Evolutionary conservation across 2,888 invertebrate genomes (phyloP), one percentile per base, ranked within the genome.

Genomic region (Lymantria dispar): DNA sequence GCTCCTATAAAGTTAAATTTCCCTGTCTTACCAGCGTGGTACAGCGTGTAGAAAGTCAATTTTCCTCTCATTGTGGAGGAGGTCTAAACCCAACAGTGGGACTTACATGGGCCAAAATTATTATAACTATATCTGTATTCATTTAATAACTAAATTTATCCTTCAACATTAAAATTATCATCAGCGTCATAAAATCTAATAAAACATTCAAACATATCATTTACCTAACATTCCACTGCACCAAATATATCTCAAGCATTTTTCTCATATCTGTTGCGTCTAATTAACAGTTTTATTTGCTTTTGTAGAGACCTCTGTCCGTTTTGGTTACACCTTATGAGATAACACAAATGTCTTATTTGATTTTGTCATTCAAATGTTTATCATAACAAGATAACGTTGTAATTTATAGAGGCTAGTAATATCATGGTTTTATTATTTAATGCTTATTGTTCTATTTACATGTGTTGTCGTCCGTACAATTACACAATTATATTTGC

Each of bases 341-440:
- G 87, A 85, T 88, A 88, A 85, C 79, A 76, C 3, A 69, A 67
- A 63, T 69, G 77, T 77, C 58, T 76, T 88, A 87, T 87, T 88
- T 88, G 81, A 85, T 85, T 81, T 77, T 73, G 71, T 70, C 74
- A 76, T 80, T 76, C 79, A 65, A 67, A 52, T 83, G 85, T 85
- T 85, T 87, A 81, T 74, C 62, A 68, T 52, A 22, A 54, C 65
- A 66, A 69, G 85, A 89, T 89, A 88, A 80, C 69, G 68, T 52
- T 52, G 72, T 85, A 83, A 87, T 87, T 87, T 88, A 86, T 86
- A 83, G 78, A 82, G 85, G 84, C 79, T 77, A 83, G 85, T 76
- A 80, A 81, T 84, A 84, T 78, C 78, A 80, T 75, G 76, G 22
- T 73, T 86, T 85, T 85, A 86, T 83, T 80, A 82, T 85, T 84